Percentiles rank a stretch among this genome's conserved stretches.
Evolutionary conservation across 2,888 invertebrate genomes (phyloP).

Genomic region (Rhagium mordax): DNA sequence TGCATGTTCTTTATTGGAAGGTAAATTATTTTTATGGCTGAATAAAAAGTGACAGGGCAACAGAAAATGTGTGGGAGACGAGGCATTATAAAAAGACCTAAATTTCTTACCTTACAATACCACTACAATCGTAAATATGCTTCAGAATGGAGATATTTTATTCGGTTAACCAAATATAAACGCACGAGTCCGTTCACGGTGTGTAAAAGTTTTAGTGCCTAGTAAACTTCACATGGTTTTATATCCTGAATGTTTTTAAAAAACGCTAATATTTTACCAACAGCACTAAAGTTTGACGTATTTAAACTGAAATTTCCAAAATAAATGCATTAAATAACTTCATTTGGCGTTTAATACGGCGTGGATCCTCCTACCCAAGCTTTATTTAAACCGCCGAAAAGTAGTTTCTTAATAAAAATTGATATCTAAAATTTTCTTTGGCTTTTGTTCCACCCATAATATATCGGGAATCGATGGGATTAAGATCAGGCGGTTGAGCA

Average conservation of each 20-base stretch:
- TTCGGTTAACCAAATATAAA: slow-evolving; percentile 15
- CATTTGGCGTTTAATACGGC: too few relatives aligned
- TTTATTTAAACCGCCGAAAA: too few relatives aligned
- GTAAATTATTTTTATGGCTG: slow-evolving; percentile 48
- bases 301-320: too few relatives aligned
- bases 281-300: not conserved
- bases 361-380: too few relatives aligned
- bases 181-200: not conserved
- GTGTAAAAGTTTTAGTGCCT: not conserved
- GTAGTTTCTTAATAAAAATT: too few relatives aligned
- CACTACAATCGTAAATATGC: slow-evolving; percentile 42
- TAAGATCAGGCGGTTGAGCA: too few relatives aligned
- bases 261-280: not conserved
- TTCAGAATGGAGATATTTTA: slow-evolving; percentile 42
- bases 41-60: slow-evolving; percentile 47
- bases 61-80: slow-evolving; percentile 46
- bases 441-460: too few relatives aligned
- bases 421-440: too few relatives aligned
- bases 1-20: slow-evolving; percentile 39
- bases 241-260: not conserved
- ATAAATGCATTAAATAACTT: too few relatives aligned
- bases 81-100: slow-evolving; percentile 47
- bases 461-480: too few relatives aligned
- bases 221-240: not conserved
- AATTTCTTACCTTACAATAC: slow-evolving; percentile 47